These are phyloP conservation scores for Acleris cristana DNA, from an alignment of 2,888 invertebrate genomes.

Conservation along the genomic window DNA sequence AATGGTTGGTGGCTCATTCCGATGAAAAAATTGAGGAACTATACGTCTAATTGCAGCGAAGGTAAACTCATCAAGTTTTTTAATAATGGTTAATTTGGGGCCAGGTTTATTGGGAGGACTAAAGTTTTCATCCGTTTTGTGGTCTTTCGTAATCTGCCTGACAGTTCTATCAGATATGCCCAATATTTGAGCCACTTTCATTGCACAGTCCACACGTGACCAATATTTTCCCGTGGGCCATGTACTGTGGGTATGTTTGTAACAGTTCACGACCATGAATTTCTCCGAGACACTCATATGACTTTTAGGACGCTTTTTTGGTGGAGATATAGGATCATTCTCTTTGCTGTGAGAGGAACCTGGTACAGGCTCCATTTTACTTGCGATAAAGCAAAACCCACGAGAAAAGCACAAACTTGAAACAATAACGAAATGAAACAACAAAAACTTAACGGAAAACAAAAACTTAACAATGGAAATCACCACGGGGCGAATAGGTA, in stretches of 20 bases:
- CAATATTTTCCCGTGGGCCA: slow-evolving; percentile 5
- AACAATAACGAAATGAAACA: too few relatives aligned
- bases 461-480: too few relatives aligned
- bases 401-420: too few relatives aligned
- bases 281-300: slow-evolving; percentile 1
- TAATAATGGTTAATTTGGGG: slow-evolving; percentile 1
- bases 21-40: slow-evolving; percentile 1
- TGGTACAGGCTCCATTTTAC: slow-evolving; percentile 12
- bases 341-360: slow-evolving; percentile 11
- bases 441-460: too few relatives aligned
- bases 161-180: slow-evolving; percentile 7
- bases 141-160: slow-evolving; percentile 7
- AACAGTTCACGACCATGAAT: slow-evolving; percentile 2
- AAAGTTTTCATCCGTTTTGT: slow-evolving; percentile 8
- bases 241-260: slow-evolving; percentile 9
- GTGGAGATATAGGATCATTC: slow-evolving; percentile 7
- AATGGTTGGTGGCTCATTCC: neutral
- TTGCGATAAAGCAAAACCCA: too few relatives aligned
- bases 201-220: slow-evolving; percentile 8
- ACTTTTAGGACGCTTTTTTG: slow-evolving; percentile 10
- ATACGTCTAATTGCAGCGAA: slow-evolving; percentile 2
- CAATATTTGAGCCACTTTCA: slow-evolving; percentile 8
- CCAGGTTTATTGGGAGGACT: slow-evolving; percentile 11
- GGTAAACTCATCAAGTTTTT: slow-evolving; percentile 9
- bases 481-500: too few relatives aligned